A percentile compares a stretch with the other conserved stretches of the same genome.
Conservation (phyloP, 2,797 vertebrate genomes). For the Naso thynnoides region DNA sequence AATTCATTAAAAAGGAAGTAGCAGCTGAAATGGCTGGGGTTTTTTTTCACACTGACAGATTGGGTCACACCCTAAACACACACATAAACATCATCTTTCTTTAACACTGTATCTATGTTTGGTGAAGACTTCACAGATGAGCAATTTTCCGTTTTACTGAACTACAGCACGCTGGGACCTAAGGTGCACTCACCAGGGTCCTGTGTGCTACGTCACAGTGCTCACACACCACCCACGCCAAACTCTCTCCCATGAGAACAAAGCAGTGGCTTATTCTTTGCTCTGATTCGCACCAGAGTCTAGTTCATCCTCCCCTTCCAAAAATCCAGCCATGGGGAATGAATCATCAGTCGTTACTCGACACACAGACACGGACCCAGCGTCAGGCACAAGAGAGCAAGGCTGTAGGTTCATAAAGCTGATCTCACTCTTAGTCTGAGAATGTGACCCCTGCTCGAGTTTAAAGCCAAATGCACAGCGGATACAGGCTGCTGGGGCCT, state of each 20-base stretch:
- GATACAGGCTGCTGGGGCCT: conserved; percentile 44
- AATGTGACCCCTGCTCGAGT: conserved; percentile 64
- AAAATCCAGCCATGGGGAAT: conserved; percentile 49
- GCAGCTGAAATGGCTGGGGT: not conserved
- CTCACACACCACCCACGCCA: not conserved
- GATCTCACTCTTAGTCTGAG: conserved; percentile 61
- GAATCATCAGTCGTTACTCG: conserved; percentile 67
- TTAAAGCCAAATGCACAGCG: conserved; percentile 55
- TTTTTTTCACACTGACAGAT: not conserved
- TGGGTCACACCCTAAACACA: conserved; percentile 8
- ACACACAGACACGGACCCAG: conserved; percentile 42
- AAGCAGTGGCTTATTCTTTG: conserved; percentile 51
- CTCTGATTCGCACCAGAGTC: conserved; percentile 48
- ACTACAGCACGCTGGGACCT: conserved; percentile 39
- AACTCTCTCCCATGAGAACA: conserved; percentile 47
- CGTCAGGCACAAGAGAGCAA: conserved; percentile 28
- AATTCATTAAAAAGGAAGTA: conserved; percentile 1
- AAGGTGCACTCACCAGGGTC: conserved; percentile 33
- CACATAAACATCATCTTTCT: not conserved
- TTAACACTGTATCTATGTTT: conserved; percentile 11
- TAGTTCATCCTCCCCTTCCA: conserved; percentile 38
- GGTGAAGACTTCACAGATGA: conserved; percentile 43
- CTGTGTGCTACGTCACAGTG: conserved; percentile 11
- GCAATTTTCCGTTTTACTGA: conserved; percentile 47
- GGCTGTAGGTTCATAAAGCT: conserved; percentile 39